These are phyloP conservation scores for Chrysolina haemoptera DNA, from an alignment of 2,888 invertebrate genomes.

Conservation along the genomic window DNA sequence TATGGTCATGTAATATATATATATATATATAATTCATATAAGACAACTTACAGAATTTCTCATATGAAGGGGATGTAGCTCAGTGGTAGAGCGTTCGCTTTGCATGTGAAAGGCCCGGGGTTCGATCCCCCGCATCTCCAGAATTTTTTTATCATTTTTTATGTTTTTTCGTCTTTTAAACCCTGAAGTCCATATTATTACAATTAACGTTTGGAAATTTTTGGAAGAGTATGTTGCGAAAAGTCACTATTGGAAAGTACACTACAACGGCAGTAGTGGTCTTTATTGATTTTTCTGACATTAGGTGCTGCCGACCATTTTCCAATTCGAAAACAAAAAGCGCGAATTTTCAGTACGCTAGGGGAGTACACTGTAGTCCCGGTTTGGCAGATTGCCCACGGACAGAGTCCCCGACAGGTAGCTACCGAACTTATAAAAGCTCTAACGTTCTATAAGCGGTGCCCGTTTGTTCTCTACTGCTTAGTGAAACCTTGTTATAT, in stretches of 20 bases:
- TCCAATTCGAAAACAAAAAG: neutral
- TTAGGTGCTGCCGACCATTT: neutral
- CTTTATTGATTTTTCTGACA: neutral
- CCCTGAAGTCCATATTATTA: neutral
- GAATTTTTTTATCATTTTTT: slow-evolving; percentile 43
- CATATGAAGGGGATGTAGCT: slow-evolving; percentile 96
- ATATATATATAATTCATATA: too few relatives aligned
- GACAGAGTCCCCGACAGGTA: slow-evolving; percentile 71
- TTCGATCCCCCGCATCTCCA: slow-evolving; percentile 83
- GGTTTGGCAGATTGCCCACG: slow-evolving; percentile 65
- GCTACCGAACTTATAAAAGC: slow-evolving; percentile 75
- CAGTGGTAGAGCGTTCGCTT: slow-evolving; percentile 99
- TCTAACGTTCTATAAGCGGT: slow-evolving; percentile 70
- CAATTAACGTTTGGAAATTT: neutral
- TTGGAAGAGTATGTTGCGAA: neutral
- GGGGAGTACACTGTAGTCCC: slow-evolving; percentile 49
- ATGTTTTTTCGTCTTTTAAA: slow-evolving; percentile 15
- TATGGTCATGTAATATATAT: too few relatives aligned
- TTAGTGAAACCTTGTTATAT: slow-evolving; percentile 42
- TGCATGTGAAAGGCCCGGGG: slow-evolving; percentile 99
- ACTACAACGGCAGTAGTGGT: too few relatives aligned
- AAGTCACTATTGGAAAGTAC: too few relatives aligned
- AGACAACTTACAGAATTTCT: too few relatives aligned
- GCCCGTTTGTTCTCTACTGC: slow-evolving; percentile 73
- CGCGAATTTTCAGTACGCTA: slow-evolving; percentile 26